Base-by-base conservation (phyloP, 2,113 vertebrate species). In the Oncorhynchus kisutch region DNA sequence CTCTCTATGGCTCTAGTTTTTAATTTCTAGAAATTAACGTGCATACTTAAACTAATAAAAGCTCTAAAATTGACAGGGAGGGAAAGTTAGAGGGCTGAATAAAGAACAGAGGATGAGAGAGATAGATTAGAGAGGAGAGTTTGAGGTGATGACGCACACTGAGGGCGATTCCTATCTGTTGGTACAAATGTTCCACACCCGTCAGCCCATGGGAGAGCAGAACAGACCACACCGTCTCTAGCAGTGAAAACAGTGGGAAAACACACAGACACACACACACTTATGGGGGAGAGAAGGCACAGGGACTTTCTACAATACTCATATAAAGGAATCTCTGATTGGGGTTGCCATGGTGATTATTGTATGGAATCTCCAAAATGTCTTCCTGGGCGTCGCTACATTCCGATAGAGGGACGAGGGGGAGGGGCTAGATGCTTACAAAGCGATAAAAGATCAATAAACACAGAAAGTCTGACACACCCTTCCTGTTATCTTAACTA, bases 361-460 rank as follows among this genome's bases (percentile, higher is more conserved):
- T 25, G n/a, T 6, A 60, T 13, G 27, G 16, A 67, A 77, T 74
- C 49, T 76, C 59, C 25, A 7, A 29, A 64, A 75, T 25, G 68
- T 59, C 70, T 69, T 67, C 59, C 48, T 69, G 49, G 49, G 67
- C 20, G 64, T 71, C 16, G 2, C 9, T 45, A 62, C 67, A 70
- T 70, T 48, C 39, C 67, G 3, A 39, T 18, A 4, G 7, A 27
- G 57, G 22, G 60, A 31, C 9, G 67, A 45, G n/a, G 67, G 80
- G 74, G 75, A 74, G 66, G 16, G 62, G 20, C 34, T 62, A 85
- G 85, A 89, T 88, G 78, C 79, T 82, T 88, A 82, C 85, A 83
- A 74, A 85, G 79, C 91, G 92, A 94, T 93, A 92, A 92, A 89
- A 81, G 22, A 84, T 84, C 83, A 91, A 86, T 84, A 92, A 92